Evolutionary conservation across 2,888 invertebrate genomes (phyloP), one percentile per base, ranked within the genome.

Genomic region (Ditula angustiorana): DNA sequence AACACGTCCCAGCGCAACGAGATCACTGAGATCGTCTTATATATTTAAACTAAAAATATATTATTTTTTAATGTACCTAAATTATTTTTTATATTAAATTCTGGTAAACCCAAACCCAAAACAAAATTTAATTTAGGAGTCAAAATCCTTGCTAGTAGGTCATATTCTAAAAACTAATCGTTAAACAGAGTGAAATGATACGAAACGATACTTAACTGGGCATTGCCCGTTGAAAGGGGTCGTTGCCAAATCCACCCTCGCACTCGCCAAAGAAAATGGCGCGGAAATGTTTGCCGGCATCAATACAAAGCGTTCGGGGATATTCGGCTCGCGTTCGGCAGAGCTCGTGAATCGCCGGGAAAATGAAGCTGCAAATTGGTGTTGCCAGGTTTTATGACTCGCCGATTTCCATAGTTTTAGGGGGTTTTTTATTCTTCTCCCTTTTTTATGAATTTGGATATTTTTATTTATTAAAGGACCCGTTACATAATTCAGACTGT

Each of bases 201-300:
- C 50, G 37, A 35, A 21, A 19, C n/a, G 52, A 37, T 56, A 57
- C 64, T 68, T 62, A 67, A 66, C 63, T 57, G 69, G 69, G 47
- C 70, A 69, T 59, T 70, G 62, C 62, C 66, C 66, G 59, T 59
- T 28, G 21, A 21, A 61, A 37, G 61, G 61, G 62, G 60, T 37
- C 60, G 61, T 50, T 85, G 85, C 83, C 82, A 85, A 87, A 84
- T 69, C 75, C 79, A 76, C 77, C 78, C 78, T 79, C 75, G 69
- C 75, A 77, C 69, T 67, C 66, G 80, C 83, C 79, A 82, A 78
- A 75, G 83, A 90, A 91, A 91, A 90, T 90, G 87, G 89, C 89
- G 90, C 87, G 89, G 82, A 85, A 88, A 75, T 74, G 75, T 86
- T 88, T 88, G 83, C 85, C 85, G 85, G 85, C 90, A 88, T 91